phyloP scores from a whole-genome alignment of 2,113 vertebrate species.

The Chinchilla lanigera region DNA sequence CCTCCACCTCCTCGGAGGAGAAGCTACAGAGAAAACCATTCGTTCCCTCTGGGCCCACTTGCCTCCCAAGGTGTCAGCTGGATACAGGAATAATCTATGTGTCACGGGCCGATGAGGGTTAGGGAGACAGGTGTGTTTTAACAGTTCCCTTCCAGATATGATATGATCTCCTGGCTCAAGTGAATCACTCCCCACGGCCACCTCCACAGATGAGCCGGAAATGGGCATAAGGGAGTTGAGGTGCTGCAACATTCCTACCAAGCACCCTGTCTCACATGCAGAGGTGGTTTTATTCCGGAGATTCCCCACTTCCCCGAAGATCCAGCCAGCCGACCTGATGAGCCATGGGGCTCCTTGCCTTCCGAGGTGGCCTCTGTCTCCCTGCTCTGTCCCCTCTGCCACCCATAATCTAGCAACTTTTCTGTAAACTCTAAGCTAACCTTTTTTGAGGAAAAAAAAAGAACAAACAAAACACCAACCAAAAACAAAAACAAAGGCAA shows the following conservation, averaged over 20 bases:
- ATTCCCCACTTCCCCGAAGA: neutral
- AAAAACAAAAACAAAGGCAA: slow-evolving; percentile 62
- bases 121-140: neutral
- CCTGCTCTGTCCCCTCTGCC: neutral
- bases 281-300: neutral
- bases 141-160: neutral
- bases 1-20: neutral
- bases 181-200: neutral
- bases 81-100: neutral
- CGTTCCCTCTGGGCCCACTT: neutral
- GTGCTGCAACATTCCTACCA: neutral
- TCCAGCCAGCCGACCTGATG: neutral
- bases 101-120: neutral
- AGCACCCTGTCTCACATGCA: neutral
- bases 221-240: neutral
- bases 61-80: neutral
- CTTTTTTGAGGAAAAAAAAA: slow-evolving; percentile 47
- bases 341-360: neutral
- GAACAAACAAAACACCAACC: too few species aligned
- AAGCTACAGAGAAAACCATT: neutral
- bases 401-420: slow-evolving; percentile 36
- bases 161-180: neutral
- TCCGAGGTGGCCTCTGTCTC: neutral
- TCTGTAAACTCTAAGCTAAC: slow-evolving; percentile 53
- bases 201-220: neutral